Evolutionary conservation across 2,113 vertebrate genomes (phyloP).

Genomic region (Paradoxurus hermaphroditus): DNA sequence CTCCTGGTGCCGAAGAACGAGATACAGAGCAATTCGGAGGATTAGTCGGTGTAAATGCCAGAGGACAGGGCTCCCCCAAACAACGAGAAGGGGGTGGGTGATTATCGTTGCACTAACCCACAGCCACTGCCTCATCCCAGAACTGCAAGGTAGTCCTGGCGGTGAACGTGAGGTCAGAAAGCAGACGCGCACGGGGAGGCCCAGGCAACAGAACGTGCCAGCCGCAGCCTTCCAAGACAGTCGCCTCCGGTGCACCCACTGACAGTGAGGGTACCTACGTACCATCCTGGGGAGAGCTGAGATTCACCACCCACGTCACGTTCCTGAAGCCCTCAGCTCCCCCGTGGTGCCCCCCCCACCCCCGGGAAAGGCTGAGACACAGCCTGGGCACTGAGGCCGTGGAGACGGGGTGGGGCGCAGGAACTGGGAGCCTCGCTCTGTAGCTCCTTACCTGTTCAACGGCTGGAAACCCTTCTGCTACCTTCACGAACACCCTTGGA

Average conservation of each 20-base stretch:
- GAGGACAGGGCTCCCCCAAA: background rate
- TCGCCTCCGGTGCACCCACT: background rate
- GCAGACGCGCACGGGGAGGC: background rate
- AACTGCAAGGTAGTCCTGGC: background rate
- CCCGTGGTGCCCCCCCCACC: background rate
- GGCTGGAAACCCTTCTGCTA: background rate
- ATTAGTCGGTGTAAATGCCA: background rate
- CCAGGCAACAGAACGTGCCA: background rate
- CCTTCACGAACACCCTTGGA: background rate
- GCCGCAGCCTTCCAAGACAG: background rate
- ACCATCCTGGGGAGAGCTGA: background rate
- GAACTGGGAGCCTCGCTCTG: background rate
- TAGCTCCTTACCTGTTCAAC: background rate
- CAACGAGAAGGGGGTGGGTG: background rate
- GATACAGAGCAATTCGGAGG: background rate
- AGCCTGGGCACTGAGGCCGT: background rate
- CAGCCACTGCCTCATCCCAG: background rate
- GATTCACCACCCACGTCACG: background rate
- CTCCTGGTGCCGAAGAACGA: background rate
- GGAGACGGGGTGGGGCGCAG: background rate
- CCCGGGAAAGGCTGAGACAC: background rate
- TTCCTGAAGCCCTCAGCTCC: background rate
- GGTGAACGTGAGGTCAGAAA: background rate
- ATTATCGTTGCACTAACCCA: background rate
- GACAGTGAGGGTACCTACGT: background rate